Conservation (phyloP, 2,797 vertebrate genomes). For the Argya squamiceps region DNA sequence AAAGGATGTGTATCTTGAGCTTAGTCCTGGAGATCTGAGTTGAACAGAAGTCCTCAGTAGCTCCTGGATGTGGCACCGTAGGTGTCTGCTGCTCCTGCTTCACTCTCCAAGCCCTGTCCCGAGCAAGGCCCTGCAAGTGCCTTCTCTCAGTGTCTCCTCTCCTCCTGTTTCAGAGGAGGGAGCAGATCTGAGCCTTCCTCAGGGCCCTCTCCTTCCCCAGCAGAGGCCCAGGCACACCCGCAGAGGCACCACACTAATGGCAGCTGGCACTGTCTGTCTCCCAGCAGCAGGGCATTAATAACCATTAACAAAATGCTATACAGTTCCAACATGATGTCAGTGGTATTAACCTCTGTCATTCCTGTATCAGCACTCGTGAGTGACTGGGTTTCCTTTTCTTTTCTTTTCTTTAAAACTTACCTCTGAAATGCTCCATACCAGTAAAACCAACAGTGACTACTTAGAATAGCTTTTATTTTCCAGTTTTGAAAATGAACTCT, state of each 20-base stretch:
- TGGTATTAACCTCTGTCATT: slow-evolving; percentile 50
- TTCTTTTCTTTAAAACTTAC: neutral
- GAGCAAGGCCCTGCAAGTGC: neutral
- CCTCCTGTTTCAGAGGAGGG: neutral
- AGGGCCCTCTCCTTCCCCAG: neutral
- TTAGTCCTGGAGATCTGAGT: neutral
- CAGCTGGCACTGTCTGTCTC: slow-evolving; percentile 64
- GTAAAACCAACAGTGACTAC: neutral
- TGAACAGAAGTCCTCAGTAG: neutral
- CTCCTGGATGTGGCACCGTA: fast-evolving
- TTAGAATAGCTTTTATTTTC: neutral
- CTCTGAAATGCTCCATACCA: neutral
- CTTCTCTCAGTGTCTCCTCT: neutral
- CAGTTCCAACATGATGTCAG: slow-evolving; percentile 55
- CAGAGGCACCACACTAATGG: neutral
- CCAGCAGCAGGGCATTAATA: slow-evolving; percentile 57
- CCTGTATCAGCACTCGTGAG: neutral
- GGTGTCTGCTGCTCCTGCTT: neutral
- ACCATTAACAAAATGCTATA: slow-evolving; percentile 52
- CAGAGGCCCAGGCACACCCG: neutral
- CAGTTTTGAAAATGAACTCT: neutral
- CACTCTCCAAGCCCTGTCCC: neutral
- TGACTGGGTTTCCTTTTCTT: neutral
- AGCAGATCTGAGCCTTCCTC: neutral
- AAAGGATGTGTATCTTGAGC: neutral